Percentiles rank a stretch among this genome's conserved stretches.
These are phyloP conservation scores for Lacerta bilineata DNA, from an alignment of 2,797 vertebrate species.

Conservation along the genomic window DNA sequence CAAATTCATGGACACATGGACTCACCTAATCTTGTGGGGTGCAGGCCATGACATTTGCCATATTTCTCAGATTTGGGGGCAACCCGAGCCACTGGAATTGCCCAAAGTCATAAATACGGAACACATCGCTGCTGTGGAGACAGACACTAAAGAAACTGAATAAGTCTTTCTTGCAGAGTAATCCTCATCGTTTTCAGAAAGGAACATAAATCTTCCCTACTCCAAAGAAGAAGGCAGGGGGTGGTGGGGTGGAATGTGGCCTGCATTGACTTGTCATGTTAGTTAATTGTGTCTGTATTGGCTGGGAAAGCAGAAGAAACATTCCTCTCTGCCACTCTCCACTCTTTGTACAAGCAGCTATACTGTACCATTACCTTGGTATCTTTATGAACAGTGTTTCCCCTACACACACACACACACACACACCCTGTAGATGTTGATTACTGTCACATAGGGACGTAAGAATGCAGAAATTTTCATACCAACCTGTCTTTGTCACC, in stretches of 20 bases:
- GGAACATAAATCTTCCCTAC: slow-evolving; percentile 33
- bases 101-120: background rate
- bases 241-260: background rate
- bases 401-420: no score
- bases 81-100: background rate
- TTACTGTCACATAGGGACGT: background rate
- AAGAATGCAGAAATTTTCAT: background rate
- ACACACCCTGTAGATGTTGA: background rate
- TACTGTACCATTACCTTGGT: background rate
- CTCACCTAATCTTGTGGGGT: background rate
- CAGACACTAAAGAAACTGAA: background rate
- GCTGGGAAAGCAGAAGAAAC: slow-evolving; percentile 18
- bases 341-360: slow-evolving; percentile 2
- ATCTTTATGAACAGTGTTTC: slow-evolving; percentile 5
- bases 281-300: slow-evolving; percentile 22
- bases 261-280: slow-evolving; percentile 22
- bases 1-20: no score
- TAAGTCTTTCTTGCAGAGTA: slow-evolving; percentile 3
- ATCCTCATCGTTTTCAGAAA: slow-evolving; percentile 6
- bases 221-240: background rate
- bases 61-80: background rate
- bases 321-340: background rate
- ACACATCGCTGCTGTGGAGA: background rate
- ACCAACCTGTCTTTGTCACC: background rate
- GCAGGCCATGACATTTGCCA: background rate